Percentiles rank a stretch among this genome's conserved stretches.
These are phyloP conservation scores for Polia nebulosa DNA, from an alignment of 2,888 invertebrate species.

Conservation along the genomic window DNA sequence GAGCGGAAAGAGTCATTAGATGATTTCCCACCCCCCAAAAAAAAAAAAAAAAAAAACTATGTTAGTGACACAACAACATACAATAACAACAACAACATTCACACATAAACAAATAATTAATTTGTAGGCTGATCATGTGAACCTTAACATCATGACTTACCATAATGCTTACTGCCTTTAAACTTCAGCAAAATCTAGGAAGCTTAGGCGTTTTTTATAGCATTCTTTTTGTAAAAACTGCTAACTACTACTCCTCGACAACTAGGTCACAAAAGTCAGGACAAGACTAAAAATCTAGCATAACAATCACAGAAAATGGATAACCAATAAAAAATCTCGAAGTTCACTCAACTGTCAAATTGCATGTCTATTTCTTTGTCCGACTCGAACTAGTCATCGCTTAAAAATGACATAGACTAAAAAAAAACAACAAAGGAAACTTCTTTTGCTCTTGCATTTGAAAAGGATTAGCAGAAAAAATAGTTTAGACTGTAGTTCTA, in stretches of 20 bases:
- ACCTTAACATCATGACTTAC: too few species aligned
- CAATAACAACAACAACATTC: too few species aligned
- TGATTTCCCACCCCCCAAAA: too few species aligned
- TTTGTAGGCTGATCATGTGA: too few species aligned
- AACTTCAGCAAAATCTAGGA: not conserved
- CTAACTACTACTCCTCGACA: not conserved
- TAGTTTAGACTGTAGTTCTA: constrained; percentile 61
- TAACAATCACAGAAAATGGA: constrained; percentile 19
- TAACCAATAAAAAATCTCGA: constrained; percentile 25
- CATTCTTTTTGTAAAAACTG: not conserved
- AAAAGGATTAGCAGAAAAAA: constrained; percentile 30
- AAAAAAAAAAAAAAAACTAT: too few species aligned
- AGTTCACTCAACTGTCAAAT: constrained; percentile 75
- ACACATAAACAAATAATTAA: too few species aligned
- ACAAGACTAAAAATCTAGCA: constrained; percentile 13
- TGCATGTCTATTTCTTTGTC: constrained; percentile 72
- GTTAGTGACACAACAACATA: too few species aligned
- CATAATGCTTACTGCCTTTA: too few species aligned
- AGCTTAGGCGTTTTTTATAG: not conserved
- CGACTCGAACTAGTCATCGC: constrained; percentile 65
- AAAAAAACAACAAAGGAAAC: constrained; percentile 62
- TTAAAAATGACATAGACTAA: constrained; percentile 63
- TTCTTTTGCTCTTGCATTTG: constrained; percentile 41
- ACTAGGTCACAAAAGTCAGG: constrained; percentile 43
- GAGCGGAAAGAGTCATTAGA: too few species aligned